Base-by-base conservation (phyloP, 2,888 invertebrate genomes). In the Yponomeuta malinellus region DNA sequence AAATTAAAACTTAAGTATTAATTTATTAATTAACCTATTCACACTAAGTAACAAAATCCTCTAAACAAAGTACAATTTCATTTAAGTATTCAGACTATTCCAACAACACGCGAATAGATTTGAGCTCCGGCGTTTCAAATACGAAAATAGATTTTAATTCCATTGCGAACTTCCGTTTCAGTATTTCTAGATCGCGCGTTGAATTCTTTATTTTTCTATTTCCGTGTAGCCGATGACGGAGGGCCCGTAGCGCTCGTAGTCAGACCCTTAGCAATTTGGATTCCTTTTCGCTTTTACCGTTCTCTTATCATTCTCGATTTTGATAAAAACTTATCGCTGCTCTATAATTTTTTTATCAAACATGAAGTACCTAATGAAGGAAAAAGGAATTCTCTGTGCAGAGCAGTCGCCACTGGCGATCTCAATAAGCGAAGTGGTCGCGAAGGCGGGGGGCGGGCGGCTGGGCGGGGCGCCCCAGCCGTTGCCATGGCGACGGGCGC, bases 401-500 rank as follows among this genome's bases (percentile, higher is more conserved):
- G 78, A 76, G 77, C 76, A 83, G 81, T 82, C 79, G 79, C 81
- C 81, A 81, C 80, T 82, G 83, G 83, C 80, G 80, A 83, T 83
- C 82, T 84, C 81, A 79, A 80, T 82, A 83, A 81, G 79, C 80
- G 75, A 80, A 79, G 78, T 78, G 80, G 78, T 81, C 81, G 83
- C 81, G 79, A 74, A 79, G 77, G 75, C 72, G 77, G 76, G 77
- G 75, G 76, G 77, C 70, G 71, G 69, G 23, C 69, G 59, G 76
- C 76, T 85, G 87, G 88, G 87, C 86, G 88, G 88, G 87, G 88
- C 86, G 81, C 83, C 83, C 84, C 80, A 77, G 81, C 82, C 83
- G 89, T 86, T 77, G 81, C 82, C 83, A 89, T 86, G 81, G 85
- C 82, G 84, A 90, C 89, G 63, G 65, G 81, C 81, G 77, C 83